Conservation (phyloP, 2,113 vertebrate species). For the Bucco capensis region DNA sequence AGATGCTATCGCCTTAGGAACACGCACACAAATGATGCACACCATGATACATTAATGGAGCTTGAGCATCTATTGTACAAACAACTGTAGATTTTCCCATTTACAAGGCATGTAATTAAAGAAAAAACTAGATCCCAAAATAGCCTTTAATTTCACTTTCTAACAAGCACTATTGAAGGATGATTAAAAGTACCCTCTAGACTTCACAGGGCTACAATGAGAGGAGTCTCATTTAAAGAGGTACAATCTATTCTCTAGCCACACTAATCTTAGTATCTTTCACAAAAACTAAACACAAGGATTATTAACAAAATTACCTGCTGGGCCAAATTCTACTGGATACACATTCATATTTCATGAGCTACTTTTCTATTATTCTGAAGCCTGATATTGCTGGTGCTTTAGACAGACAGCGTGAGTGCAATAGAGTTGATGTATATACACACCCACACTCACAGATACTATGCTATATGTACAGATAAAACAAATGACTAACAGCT, state of each 20-base stretch:
- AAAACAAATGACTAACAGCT: neutral
- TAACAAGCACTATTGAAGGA: conserved; percentile 34
- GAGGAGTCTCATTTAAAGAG: neutral
- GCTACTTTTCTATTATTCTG: neutral
- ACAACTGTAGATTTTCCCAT: neutral
- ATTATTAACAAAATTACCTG: neutral
- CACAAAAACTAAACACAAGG: neutral
- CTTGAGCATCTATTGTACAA: neutral
- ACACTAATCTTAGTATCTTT: neutral
- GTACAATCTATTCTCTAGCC: neutral
- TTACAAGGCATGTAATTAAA: conserved; percentile 29
- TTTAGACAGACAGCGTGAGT: neutral
- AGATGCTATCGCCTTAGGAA: neutral
- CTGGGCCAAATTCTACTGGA: neutral
- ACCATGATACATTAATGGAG: neutral
- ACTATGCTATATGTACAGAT: neutral
- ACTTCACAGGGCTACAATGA: neutral
- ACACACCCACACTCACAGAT: neutral
- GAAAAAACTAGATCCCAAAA: conserved; percentile 21
- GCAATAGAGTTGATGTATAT: neutral
- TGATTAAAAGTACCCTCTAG: conserved; percentile 37
- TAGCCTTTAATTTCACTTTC: conserved; percentile 41
- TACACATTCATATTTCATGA: neutral
- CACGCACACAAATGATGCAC: neutral
- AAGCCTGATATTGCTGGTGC: neutral